Conservation (phyloP, 2,888 invertebrate species). For the Chromoteleia sp. region DNA sequence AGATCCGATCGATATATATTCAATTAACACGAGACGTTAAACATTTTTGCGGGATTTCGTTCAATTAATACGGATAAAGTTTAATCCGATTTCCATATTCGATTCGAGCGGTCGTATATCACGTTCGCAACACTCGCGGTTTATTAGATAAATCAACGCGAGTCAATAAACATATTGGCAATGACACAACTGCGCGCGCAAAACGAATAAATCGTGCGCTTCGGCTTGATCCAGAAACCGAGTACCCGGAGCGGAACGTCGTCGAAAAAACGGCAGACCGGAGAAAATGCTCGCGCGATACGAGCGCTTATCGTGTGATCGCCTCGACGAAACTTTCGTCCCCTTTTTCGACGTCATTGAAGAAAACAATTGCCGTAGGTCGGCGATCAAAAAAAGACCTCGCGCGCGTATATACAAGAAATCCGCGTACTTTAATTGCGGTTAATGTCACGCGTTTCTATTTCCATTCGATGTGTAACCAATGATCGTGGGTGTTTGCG, state of each 20-base stretch:
- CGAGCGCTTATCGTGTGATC: not conserved
- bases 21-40: too few relatives aligned
- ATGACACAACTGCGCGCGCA: constrained; percentile 12
- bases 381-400: constrained; percentile 16
- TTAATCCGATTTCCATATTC: constrained; percentile 3
- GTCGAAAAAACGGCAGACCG: not conserved
- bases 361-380: constrained; percentile 14
- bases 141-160: not conserved
- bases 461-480: constrained; percentile 58
- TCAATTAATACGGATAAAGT: not conserved
- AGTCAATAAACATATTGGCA: constrained; percentile 4
- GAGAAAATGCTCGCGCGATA: constrained; percentile 8
- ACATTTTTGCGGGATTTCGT: not conserved
- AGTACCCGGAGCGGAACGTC: not conserved
- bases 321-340: not conserved
- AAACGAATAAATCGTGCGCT: not conserved
- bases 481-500: constrained; percentile 63
- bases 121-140: not conserved
- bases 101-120: not conserved
- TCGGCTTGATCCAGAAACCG: constrained; percentile 12
- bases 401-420: constrained; percentile 15
- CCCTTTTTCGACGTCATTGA: constrained; percentile 21
- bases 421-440: constrained; percentile 62
- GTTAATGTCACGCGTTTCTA: constrained; percentile 70
- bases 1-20: too few relatives aligned